Evolutionary conservation across 2,888 invertebrate genomes (phyloP), one percentile per base, ranked within the genome.

Genomic region (Nemurella pictetii): DNA sequence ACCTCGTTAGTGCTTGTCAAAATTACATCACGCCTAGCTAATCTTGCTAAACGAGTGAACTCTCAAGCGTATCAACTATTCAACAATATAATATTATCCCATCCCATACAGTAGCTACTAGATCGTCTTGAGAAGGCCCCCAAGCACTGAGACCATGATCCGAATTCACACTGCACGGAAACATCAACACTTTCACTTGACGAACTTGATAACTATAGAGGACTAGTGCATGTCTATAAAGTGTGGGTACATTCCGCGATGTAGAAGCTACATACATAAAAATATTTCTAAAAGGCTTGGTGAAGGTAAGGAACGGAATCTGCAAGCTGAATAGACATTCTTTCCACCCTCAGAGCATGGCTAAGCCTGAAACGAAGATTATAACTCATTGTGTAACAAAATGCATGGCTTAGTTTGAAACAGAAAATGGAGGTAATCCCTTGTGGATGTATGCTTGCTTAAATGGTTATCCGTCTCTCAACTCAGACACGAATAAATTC

Each of bases 21-120:
- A 75, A 75, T 75, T 27, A 28, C 75, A 28, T 26, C 75, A 75
- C 28, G 75, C 26, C 28, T 75, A 5, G 28, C 75, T 75, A 75
- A 75, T 75, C 75, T 75, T 28, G 26, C 75, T 75, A 75, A 75
- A 75, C 75, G 75, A 75, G 75, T 27, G 28, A 27, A 75, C 7
- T 75, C 75, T 75, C 75, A 28, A 75, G 75, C 75, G 75, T 75
- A 28, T 26, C 75, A 55, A 55, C 55, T 55, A 55, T 55, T 55
- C 55, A 15, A 55, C 55, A 55, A 55, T 55, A 55, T 55, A 55
- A 55, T 55, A 55, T 55, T 55, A 55, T 12, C 55, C 55, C 55
- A 55, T 55, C 55, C 55, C 55, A 7, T 12, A 7, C 5, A 55
- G 55, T 55, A 12, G 55, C 55, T 55, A 55, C 15, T 55, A 12